Base-by-base conservation (phyloP, 2,113 vertebrate species). In the Rhizomys pruinosus region DNA sequence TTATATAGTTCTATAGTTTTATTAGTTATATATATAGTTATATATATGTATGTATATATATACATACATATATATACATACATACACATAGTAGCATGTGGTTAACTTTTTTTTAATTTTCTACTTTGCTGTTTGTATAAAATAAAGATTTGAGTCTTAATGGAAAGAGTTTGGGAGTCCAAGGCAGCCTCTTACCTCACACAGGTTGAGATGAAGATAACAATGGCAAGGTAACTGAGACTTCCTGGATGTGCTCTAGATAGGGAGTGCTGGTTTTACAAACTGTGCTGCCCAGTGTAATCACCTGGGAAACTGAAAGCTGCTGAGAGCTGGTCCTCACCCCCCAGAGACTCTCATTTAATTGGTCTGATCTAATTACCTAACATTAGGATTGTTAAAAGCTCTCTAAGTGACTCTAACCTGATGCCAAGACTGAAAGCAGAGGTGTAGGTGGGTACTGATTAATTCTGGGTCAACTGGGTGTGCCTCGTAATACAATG, bases 341-440 rank as follows among this genome's bases (percentile, higher is more conserved):
- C 95, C 95, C 82, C 55, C 39, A 52, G 92, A 91, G 87, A 89
- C n/a, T 87, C 44, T 52, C 88, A 92, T 89, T 89, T 94, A 93
- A 97, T 95, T 88, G 59, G 57, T 29, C 78, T 92, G 59, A 96
- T 93, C 95, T 95, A 95, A 97, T 96, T 97, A 94, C 32, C n/a
- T 76, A 59, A 42, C 44, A 63, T 6, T 52, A 55, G 37, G 74
- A 86, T 12, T 94, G 79, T 88, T 90, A 88, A 94, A 84, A 88
- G 25, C 89, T 95, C 93, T 86, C 88, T 22, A n/a, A 85, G 94
- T 79, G 89, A 95, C 74, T 85, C 92, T 95, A 86, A 86, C 55
- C 25, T 22, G 37, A 34, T 78, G 57, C 29, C 32, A 71, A 44
- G 57, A 74, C n/a, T 84, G 77, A 79, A 32, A 85, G 39, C 52